Conservation (phyloP, 2,888 invertebrate genomes). For the Macrophya alboannulata region DNA sequence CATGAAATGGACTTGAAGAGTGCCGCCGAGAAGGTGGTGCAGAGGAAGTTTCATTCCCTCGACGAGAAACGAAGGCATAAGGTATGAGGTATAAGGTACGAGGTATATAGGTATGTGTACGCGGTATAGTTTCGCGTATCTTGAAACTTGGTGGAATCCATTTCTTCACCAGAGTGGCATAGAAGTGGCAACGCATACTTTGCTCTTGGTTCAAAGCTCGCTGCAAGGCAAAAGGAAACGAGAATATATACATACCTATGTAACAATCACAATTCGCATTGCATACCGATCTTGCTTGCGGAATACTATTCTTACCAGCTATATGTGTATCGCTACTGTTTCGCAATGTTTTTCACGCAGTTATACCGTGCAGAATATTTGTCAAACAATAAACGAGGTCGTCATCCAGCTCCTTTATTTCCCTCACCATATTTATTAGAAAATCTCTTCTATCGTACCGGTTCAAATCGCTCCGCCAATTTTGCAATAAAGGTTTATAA, state of each 20-base stretch:
- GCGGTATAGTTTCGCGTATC: neutral
- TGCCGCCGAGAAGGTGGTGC: neutral
- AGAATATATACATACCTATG: too few relatives aligned
- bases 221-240: neutral
- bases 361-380: neutral
- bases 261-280: constrained; percentile 26
- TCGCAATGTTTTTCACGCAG: neutral
- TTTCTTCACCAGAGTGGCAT: constrained; percentile 4
- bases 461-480: neutral
- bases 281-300: neutral
- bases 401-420: neutral
- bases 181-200: constrained; percentile 43
- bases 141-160: constrained; percentile 30
- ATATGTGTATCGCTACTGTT: constrained; percentile 12
- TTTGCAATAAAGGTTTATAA: neutral
- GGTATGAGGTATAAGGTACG: neutral
- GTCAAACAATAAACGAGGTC: constrained; percentile 17
- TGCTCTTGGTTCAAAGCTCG: constrained; percentile 23
- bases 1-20: constrained; percentile 30
- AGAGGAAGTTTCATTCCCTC: constrained; percentile 21
- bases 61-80: neutral
- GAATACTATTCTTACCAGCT: neutral
- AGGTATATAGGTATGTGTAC: neutral
- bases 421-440: neutral
- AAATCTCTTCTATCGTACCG: neutral